Evolutionary conservation across 1,140 invertebrate genomes (phyloP), one percentile per base, ranked within the genome.

Genomic region (Olivierus martensii): DNA sequence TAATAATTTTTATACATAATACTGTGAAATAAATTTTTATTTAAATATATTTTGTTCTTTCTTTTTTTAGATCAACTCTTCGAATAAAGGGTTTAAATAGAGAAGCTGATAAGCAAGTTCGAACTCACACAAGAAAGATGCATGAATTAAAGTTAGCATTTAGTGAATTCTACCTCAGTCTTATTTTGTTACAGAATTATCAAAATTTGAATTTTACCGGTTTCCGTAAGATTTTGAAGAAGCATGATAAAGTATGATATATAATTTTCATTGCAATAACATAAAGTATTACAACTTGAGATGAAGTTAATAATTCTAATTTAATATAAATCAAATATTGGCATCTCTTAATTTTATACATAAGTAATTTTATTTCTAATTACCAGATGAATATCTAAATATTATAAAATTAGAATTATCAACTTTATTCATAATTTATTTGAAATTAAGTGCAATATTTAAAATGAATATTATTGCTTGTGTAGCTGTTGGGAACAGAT

Each of bases 171-270:
- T 99, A 99, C 69, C 75, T 99, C 2, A 95, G 89, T 63, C 65
- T 99, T 21, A 95, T 99, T 61, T 75, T 99, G 2, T 73, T 81
- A 44, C 79, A 81, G 66, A 82, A 82, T 63, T 80, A 78, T 63
- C 77, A 82, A 61, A 96, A 94, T 70, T 73, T 99, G 17, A 99
- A 99, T 73, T 95, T 92, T 63, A 99, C 95, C 14, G 96, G 96
- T 0, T 99, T 99, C 73, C 78, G 95, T 52, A 99, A 99, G 73
- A 99, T 99, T 66, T 76, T 99, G n/a, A 99, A 99, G 69, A 99
- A 99, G 72, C 95, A 99, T 70, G 96, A 99, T 71, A 99, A 99
- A 79, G 86, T 97, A 58, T 55, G 59, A 28, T 57, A 41, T 21
- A 3, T 43, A 15, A 15, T 3, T 14, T 22, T 17, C 10, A 34